Evolutionary conservation across 2,113 vertebrate genomes (phyloP).

Genomic region (Centropus bengalensis): DNA sequence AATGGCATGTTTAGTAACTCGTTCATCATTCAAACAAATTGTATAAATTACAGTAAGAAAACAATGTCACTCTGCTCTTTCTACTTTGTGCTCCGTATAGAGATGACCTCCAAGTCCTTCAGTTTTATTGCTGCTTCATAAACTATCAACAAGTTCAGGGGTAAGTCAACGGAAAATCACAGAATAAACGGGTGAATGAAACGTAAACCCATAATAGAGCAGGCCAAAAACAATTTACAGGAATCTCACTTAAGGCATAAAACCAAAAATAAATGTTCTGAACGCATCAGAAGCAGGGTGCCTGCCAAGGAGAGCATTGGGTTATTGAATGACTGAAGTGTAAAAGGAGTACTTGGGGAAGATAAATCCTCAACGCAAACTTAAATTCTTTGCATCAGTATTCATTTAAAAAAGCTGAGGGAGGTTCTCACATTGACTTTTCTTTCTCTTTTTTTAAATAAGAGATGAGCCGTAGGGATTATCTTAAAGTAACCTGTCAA

Average conservation of each 20-base stretch:
- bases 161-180: conserved; percentile 27
- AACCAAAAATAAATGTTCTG: conserved; percentile 23
- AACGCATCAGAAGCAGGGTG: not conserved
- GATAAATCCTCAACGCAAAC: not conserved
- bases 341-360: not conserved
- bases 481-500: not conserved
- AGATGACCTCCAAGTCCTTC: conserved; percentile 34
- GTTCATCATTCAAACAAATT: not conserved
- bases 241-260: conserved; percentile 7
- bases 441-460: not conserved
- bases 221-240: conserved; percentile 31
- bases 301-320: not conserved
- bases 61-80: not conserved
- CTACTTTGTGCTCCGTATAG: not conserved
- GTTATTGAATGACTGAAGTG: not conserved
- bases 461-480: not conserved
- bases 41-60: not conserved
- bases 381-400: not conserved
- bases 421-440: not conserved
- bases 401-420: not conserved
- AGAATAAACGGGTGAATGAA: conserved; percentile 24
- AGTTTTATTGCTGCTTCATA: conserved; percentile 34
- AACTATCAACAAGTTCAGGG: conserved; percentile 8
- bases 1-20: not conserved
- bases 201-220: conserved; percentile 4